A percentile compares a stretch with the other conserved stretches of the same genome.
Evolutionary conservation across 2,888 invertebrate species (phyloP).

Genomic region (Drosophila flavopinicola): DNA sequence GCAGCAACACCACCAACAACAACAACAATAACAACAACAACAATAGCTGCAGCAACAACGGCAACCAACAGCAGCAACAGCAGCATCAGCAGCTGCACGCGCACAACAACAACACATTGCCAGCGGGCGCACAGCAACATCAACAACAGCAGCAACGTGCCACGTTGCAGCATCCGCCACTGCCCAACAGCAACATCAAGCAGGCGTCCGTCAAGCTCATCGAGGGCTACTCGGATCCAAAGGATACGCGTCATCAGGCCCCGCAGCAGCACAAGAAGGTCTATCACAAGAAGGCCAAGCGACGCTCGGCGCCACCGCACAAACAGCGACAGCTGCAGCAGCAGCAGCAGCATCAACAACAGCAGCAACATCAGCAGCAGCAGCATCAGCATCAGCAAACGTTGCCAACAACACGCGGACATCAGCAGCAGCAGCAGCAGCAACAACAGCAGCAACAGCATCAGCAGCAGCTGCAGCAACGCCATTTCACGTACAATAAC

Average conservation of each 20-base stretch:
- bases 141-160: conserved; percentile 64
- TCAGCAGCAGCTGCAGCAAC: conserved; percentile 51
- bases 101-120: conserved; percentile 69
- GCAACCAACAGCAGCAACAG: conserved; percentile 39
- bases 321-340: conserved; percentile 64
- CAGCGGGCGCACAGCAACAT: conserved; percentile 50
- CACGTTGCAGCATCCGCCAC: conserved; percentile 70
- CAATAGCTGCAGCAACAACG: conserved; percentile 35
- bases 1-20: conserved; percentile 38
- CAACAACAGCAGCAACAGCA: conserved; percentile 62
- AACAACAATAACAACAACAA: conserved; percentile 29
- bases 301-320: conserved; percentile 69
- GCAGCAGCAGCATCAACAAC: conserved; percentile 40
- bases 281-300: conserved; percentile 83
- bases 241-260: conserved; percentile 80
- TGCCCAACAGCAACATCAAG: conserved; percentile 81
- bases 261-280: conserved; percentile 83
- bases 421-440: conserved; percentile 46
- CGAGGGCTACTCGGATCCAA: conserved; percentile 84
- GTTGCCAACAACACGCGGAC: conserved; percentile 60
- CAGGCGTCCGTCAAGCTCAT: conserved; percentile 83
- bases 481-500: conserved; percentile 76
- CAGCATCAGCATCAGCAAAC: conserved; percentile 61
- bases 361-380: conserved; percentile 54
- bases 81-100: conserved; percentile 64